Percentiles rank a stretch among this genome's conserved stretches.
These are phyloP conservation scores for Notodonta dromedarius DNA, from an alignment of 2,888 invertebrate genomes.

Conservation along the genomic window DNA sequence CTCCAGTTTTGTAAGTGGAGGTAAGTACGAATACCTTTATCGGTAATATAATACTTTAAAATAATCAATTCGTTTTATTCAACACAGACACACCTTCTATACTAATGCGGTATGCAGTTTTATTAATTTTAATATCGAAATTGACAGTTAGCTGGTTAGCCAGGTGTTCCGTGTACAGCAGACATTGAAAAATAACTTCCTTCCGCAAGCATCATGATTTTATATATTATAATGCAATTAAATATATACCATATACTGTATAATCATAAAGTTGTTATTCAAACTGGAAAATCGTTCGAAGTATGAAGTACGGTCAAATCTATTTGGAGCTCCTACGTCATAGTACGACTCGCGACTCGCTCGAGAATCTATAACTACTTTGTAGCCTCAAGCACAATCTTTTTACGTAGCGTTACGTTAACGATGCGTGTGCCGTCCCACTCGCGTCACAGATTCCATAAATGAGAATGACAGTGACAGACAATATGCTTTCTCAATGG, in stretches of 20 bases:
- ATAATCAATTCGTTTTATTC: neutral
- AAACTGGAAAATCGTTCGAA: constrained; percentile 34
- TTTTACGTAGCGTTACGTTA: too few relatives aligned
- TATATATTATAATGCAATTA: constrained; percentile 16
- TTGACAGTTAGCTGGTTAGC: constrained; percentile 12
- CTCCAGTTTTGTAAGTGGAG: constrained; percentile 65
- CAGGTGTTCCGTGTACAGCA: constrained; percentile 35
- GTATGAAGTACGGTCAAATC: constrained; percentile 61
- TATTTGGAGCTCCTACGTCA: constrained; percentile 67
- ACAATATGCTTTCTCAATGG: too few relatives aligned
- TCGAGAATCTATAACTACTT: neutral
- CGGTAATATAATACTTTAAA: constrained; percentile 72
- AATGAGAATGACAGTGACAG: too few relatives aligned
- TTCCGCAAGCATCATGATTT: constrained; percentile 38
- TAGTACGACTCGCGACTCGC: constrained; percentile 29
- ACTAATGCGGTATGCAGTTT: too few relatives aligned
- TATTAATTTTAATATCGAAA: neutral
- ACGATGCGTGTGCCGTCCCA: too few relatives aligned
- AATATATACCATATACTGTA: constrained; percentile 40
- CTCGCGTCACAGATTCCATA: too few relatives aligned
- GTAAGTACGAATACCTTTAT: constrained; percentile 71
- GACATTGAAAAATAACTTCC: constrained; percentile 61
- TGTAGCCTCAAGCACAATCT: too few relatives aligned
- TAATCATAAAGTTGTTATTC: constrained; percentile 45
- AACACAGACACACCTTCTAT: neutral